Base-by-base conservation (phyloP, 2,888 invertebrate genomes). In the Eupithecia pulchellata region DNA sequence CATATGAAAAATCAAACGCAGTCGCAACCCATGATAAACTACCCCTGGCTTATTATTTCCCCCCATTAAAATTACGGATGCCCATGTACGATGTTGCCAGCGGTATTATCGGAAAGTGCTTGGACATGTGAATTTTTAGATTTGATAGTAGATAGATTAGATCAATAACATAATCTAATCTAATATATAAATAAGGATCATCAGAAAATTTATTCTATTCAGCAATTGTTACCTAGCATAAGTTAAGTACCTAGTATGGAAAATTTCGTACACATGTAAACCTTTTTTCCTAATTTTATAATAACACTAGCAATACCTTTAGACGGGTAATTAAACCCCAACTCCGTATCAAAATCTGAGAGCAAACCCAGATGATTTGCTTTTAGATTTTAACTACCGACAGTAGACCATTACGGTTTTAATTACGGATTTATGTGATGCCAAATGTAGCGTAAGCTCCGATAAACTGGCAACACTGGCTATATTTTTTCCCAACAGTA, bases 1-100 rank as follows among this genome's bases (percentile, higher is more conserved):
- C 90, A 89, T 89, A 89, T 88, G 90, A 89, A 89, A 90, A 91
- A 91, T 91, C 91, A 92, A 91, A 90, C 84, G 84, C 90, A 89
- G 55, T 66, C 79, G 77, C 80, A 78, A 73, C 76, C 57, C 78
- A 73, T 91, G 91, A 92, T 91, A 89, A 87, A 92, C 86, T 83
- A 81, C 74, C 74, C 61, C 68, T 63, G 80, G 90, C 89, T 92
- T 91, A 92, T 92, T 92, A 92, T 92, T 92, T 91, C 88, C 87
- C 84, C 82, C 92, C 91, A 91, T 92, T 92, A 90, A 92, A 90
- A 92, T 89, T 89, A 89, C 88, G 86, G 88, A 91, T 89, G 87
- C 76, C 78, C 81, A 81, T 85, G 83, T 81, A 79, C 66, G 14
- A 66, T 72, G 69, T 17, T 67, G 64, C 72, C 69, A 66, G 27